Base-by-base conservation (phyloP, 2,888 invertebrate species). In the Ophion slaviceki region DNA sequence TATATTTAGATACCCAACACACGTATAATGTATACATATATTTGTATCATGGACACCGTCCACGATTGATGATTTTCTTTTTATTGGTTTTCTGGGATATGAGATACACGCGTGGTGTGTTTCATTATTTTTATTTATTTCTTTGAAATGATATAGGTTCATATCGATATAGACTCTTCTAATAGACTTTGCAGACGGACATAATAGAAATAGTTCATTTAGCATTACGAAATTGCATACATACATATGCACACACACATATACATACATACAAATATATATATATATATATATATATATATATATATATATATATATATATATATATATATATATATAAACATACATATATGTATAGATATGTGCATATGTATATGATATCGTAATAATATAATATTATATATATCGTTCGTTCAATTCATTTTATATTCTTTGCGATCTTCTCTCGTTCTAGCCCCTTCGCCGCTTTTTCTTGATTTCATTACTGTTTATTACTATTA, bases 141-240 rank as follows among this genome's bases (percentile, higher is more conserved):
- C 47, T 70, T 62, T 70, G 61, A 77, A 64, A 72, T 71, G 66
- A 74, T 53, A 75, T 71, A 64, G 53, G 64, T 80, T 82, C 61
- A 80, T 86, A 83, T 83, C 80, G 88, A 87, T 91, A 92, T 93
- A 93, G 92, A 93, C 92, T 93, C 92, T 93, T 91, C 92, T 92
- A 92, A 93, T 93, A 93, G 93, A 93, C 93, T 93, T 93, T 93
- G 93, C 93, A 93, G 92, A 93, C 92, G 91, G 92, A 93, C 93
- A 92, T 93, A 93, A 93, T 93, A 93, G 93, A 93, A 93, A 93
- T 93, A 93, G 91, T 92, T 90, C 87, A 91, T 89, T 89, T 90
- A 92, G 89, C 90, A 88, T 91, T 89, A 89, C 91, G 75, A 28
- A 89, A 90, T 91, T 70, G 47, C 17, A 91, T 90, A 89, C 79